Conservation (phyloP, 2,113 vertebrate genomes). For the Amazona guildingii region DNA sequence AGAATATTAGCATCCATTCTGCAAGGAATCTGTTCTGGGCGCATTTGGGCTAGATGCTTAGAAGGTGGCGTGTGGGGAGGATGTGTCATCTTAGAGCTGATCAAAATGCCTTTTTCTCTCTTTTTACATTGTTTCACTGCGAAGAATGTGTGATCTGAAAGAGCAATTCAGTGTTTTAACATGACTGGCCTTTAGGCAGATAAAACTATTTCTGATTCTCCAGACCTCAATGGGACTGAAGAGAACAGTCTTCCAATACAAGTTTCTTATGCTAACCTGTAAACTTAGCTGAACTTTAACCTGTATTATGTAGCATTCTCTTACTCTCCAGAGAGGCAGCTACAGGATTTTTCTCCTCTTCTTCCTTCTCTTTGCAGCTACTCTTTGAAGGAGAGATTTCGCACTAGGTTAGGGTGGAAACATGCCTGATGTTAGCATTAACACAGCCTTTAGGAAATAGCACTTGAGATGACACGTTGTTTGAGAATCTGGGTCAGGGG, state of each 20-base stretch:
- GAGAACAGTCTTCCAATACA: neutral
- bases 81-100: neutral
- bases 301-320: neutral
- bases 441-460: neutral
- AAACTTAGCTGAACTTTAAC: neutral
- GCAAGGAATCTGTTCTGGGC: neutral
- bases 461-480: neutral
- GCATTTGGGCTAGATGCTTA: neutral
- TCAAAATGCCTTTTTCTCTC: neutral
- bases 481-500: neutral
- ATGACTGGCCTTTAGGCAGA: neutral
- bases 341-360: neutral
- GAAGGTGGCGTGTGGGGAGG: neutral
- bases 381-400: neutral
- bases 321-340: neutral
- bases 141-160: neutral
- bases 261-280: neutral
- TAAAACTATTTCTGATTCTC: neutral
- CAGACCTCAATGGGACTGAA: neutral
- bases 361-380: neutral
- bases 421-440: neutral
- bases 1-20: neutral
- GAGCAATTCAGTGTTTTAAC: neutral
- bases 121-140: neutral
- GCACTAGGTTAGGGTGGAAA: neutral